Base-by-base conservation (phyloP, 23 tunicate species). In the Styela plicata region DNA sequence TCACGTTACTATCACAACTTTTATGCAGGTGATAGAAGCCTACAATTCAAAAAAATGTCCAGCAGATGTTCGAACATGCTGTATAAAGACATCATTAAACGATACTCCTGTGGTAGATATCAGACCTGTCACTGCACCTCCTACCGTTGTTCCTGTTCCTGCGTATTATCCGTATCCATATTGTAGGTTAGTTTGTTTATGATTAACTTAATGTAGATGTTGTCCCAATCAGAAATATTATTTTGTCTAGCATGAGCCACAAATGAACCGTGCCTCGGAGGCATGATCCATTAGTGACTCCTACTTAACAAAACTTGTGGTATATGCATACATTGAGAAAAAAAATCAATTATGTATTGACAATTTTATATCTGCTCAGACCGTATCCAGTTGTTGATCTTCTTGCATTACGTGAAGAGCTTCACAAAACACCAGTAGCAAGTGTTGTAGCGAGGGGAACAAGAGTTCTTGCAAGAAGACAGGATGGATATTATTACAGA, bases 391-490 rank as follows among this genome's bases (percentile, higher is more conserved):
- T 44, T 3, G 36, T 84, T 69, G 90, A 89, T 84, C 88, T 86
- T 24, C 84, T 84, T 74, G 98, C 83, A 0, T 27, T 93, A 13
- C 82, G 82, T 24, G 87, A 93, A 34, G 98, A 87, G 34, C 66
- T 93, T 24, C 83, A 82, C 62, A 87, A 87, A 68, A 88, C 90
- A 53, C 98, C 98, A 37, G 87, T 93, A 65, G 98, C 98, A 28
- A 93, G 98, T 79, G 90, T 93, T 25, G 98, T 93, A 26, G 93
- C 91, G 1, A 64, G 98, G 33, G 98, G 98, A 30, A 93, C 98
- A n/a, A 69, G 87, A 22, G 85, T 93, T 36, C 82, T 93, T 1
- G 98, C 98, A 10, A 44, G 98, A 31, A 67, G 93, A 63, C 89
- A 85, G 36, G 93, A 88, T 31, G 98, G 90, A 71, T 91, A 86